These are phyloP conservation scores for Ormyrus labotus DNA, from an alignment of 2,888 invertebrate species.

Conservation along the genomic window DNA sequence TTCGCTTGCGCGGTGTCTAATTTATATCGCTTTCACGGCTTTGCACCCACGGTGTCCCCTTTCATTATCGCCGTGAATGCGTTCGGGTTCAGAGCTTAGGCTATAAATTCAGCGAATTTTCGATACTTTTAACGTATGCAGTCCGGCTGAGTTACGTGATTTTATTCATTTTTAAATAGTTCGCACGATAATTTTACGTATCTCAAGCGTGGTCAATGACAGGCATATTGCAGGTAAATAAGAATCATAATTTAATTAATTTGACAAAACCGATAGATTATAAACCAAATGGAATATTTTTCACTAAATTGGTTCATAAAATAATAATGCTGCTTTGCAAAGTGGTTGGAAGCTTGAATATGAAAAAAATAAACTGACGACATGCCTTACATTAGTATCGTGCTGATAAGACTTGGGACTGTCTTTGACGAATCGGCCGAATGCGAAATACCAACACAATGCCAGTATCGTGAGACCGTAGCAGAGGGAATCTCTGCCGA, in stretches of 20 bases:
- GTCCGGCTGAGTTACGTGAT: no score
- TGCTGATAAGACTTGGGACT: slow-evolving; percentile 75
- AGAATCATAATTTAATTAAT: background rate
- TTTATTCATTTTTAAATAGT: no score
- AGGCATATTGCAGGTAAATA: background rate
- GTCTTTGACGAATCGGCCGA: slow-evolving; percentile 79
- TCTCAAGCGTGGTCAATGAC: no score
- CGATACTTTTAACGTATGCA: no score
- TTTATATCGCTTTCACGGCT: background rate
- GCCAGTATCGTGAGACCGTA: slow-evolving; percentile 77
- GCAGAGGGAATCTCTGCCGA: slow-evolving; percentile 78
- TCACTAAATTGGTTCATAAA: no score
- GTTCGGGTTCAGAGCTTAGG: no score
- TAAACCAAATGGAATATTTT: background rate
- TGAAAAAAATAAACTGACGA: slow-evolving; percentile 33
- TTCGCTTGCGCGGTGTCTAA: background rate
- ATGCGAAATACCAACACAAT: slow-evolving; percentile 78
- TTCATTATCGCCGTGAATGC: no score
- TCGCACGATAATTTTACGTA: no score
- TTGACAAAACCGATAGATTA: background rate
- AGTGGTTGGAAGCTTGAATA: background rate
- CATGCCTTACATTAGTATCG: slow-evolving; percentile 71
- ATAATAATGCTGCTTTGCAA: no score
- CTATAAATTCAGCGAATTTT: no score
- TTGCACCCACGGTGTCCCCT: no score